A percentile compares a stretch with the other conserved stretches of the same genome.
These are phyloP conservation scores for Sweltsa coloradensis DNA, from an alignment of 1,140 invertebrate genomes.

Conservation along the genomic window DNA sequence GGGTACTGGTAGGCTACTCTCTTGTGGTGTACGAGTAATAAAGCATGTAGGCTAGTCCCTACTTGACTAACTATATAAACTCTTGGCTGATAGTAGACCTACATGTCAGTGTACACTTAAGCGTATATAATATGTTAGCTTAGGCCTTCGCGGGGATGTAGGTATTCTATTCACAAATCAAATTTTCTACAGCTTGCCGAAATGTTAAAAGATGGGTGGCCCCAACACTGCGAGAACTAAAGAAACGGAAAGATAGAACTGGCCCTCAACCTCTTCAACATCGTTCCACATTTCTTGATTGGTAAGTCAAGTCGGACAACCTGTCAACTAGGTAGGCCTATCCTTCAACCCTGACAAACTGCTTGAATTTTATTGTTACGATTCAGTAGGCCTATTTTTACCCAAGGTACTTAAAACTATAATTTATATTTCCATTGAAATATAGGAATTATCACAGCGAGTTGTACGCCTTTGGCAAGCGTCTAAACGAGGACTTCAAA, in stretches of 20 bases:
- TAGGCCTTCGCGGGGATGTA: no score
- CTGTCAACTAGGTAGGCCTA: no score
- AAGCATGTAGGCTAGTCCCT: no score
- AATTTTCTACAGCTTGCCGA: no score
- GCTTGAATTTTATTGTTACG: neutral
- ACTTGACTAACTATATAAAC: no score
- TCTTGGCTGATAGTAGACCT: no score
- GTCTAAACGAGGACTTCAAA: conserved; percentile 76
- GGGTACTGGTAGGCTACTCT: no score
- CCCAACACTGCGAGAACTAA: conserved; percentile 36
- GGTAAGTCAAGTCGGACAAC: no score
- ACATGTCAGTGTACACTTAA: no score
- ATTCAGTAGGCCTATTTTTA: neutral
- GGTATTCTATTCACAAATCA: no score
- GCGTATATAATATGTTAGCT: no score
- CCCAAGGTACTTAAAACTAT: neutral
- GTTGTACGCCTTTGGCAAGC: conserved; percentile 72
- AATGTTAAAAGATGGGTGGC: conserved; percentile 37
- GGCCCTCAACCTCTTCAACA: conserved; percentile 26
- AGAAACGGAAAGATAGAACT: conserved; percentile 28
- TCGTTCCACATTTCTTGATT: conserved; percentile 56
- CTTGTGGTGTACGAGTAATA: no score
- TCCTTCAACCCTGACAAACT: conserved; percentile 1
- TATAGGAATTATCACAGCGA: conserved; percentile 75
- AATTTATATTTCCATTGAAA: conserved; percentile 5